Percentiles rank a stretch among this genome's conserved stretches.
These are phyloP conservation scores for Rhynchonycteris naso DNA, from an alignment of 2,797 vertebrate species.

Conservation along the genomic window DNA sequence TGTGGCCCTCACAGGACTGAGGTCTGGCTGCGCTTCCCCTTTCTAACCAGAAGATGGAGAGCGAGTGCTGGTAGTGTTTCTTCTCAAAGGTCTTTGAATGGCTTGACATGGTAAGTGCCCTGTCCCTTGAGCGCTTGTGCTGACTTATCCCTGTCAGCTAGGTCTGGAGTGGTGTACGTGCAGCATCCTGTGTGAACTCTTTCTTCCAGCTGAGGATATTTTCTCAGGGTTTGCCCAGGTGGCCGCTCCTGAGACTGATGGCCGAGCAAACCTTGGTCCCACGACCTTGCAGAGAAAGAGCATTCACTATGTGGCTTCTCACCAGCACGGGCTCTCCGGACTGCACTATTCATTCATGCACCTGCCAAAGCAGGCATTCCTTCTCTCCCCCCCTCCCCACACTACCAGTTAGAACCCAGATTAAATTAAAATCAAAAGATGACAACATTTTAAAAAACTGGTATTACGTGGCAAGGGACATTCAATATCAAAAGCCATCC, in stretches of 20 bases:
- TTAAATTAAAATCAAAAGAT: background rate
- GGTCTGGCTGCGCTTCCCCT: conserved; percentile 20
- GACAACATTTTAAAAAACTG: background rate
- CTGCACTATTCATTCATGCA: background rate
- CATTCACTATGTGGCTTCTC: fast-evolving
- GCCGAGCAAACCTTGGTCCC: background rate
- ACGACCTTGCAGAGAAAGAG: background rate
- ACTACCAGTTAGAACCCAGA: background rate
- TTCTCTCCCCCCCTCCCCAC: too few relatives aligned
- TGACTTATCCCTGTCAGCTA: background rate
- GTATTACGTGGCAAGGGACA: background rate
- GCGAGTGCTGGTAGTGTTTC: conserved; percentile 90
- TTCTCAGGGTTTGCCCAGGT: background rate
- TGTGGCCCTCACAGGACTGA: fast-evolving
- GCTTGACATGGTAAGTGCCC: conserved; percentile 84
- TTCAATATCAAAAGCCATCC: background rate
- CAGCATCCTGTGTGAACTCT: fast-evolving
- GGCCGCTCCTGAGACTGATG: background rate
- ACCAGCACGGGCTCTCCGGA: background rate
- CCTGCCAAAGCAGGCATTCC: background rate
- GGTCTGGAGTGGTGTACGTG: background rate
- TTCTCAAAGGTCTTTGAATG: conserved; percentile 89
- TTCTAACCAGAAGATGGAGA: conserved; percentile 90
- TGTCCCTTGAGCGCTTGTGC: fast-evolving
- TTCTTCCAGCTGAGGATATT: background rate